Conservation (phyloP, 92 coral and sea anemone species). For the Epizoanthus fatuus region DNA sequence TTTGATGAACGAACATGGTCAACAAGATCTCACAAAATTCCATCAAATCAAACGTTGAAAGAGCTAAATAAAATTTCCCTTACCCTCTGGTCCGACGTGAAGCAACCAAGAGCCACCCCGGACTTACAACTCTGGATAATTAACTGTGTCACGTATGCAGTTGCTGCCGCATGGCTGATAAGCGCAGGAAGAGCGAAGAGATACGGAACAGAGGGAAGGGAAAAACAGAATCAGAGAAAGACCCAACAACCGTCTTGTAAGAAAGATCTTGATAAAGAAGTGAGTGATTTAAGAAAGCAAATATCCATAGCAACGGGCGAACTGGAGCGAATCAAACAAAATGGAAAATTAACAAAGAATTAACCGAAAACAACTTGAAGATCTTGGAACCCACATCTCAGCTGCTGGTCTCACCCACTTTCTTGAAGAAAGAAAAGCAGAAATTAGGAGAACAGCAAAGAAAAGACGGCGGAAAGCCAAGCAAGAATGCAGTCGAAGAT, state of each 20-base stretch:
- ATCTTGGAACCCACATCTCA: not conserved
- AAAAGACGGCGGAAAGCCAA: not conserved
- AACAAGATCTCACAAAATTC: not conserved
- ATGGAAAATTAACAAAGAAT: not conserved
- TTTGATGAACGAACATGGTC: not conserved
- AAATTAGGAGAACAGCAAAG: not conserved
- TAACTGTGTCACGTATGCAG: not conserved
- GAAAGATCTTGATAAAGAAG: not conserved
- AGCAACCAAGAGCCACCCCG: not conserved
- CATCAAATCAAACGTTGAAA: not conserved
- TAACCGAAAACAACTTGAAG: constrained; percentile 1
- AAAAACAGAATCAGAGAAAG: not conserved
- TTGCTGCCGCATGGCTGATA: not conserved
- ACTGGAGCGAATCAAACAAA: not conserved
- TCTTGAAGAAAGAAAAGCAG: not conserved
- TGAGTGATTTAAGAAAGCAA: not conserved
- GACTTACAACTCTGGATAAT: not conserved
- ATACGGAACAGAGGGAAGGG: not conserved
- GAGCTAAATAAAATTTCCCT: not conserved
- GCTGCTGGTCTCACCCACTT: not conserved
- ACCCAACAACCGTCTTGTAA: not conserved
- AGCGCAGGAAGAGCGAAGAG: not conserved
- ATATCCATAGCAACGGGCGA: constrained; percentile 4
- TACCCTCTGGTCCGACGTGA: not conserved
- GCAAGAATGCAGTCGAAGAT: too few species aligned